These are phyloP conservation scores for Eurytoma adleriae DNA, from an alignment of 2,888 invertebrate species.

Conservation along the genomic window DNA sequence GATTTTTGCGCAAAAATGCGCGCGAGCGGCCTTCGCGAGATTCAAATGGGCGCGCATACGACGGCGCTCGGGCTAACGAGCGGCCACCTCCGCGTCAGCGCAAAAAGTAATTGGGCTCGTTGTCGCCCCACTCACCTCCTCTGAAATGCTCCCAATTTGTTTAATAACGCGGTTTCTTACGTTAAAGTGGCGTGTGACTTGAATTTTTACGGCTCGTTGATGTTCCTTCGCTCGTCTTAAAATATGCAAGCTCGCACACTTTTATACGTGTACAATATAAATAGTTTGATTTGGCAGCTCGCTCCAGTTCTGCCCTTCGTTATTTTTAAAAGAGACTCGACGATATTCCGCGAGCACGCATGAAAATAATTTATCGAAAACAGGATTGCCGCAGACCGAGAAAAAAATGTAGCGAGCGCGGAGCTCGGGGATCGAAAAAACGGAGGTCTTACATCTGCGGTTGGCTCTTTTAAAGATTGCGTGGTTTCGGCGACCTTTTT, in stretches of 20 bases:
- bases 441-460: not conserved
- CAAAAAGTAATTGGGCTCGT: conserved; percentile 32
- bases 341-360: not conserved
- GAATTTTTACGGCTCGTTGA: no score
- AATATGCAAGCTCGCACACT: no score
- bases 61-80: not conserved
- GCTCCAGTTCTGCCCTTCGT: no score
- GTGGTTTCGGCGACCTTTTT: conserved; percentile 58
- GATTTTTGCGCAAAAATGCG: not conserved
- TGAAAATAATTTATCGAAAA: not conserved
- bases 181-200: no score
- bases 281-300: no score
- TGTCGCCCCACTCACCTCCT: conserved; percentile 12
- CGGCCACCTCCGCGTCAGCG: conserved; percentile 2
- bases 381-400: not conserved
- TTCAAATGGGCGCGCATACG: conserved; percentile 1
- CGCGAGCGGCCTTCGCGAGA: not conserved
- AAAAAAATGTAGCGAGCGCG: no score
- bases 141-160: conserved; percentile 1
- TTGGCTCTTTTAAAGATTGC: not conserved
- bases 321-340: no score
- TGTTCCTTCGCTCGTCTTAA: no score
- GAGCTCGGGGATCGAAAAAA: not conserved
- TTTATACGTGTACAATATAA: no score
- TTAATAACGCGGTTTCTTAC: conserved; percentile 3